Evolutionary conservation across 2,888 invertebrate genomes (phyloP).

Genomic region (Amitus sp.): DNA sequence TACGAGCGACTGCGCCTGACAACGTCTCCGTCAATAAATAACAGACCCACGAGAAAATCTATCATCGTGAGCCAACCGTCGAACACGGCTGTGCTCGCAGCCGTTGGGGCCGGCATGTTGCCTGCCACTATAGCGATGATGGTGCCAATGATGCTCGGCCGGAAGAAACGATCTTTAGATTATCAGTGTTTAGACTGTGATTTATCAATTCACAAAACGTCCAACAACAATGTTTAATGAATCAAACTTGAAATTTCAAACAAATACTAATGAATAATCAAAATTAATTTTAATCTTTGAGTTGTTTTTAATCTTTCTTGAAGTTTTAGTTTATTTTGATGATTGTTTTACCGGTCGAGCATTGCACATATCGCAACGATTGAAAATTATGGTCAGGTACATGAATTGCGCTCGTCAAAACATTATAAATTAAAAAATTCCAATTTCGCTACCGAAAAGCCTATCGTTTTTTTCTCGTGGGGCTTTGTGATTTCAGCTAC

Average conservation of each 20-base stretch:
- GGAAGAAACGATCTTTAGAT: slow-evolving; percentile 58
- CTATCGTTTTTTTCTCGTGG: too few relatives aligned
- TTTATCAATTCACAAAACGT: slow-evolving; percentile 2
- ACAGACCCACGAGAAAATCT: slow-evolving; percentile 49
- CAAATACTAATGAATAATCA: background rate
- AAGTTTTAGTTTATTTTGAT: too few relatives aligned
- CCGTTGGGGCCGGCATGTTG: slow-evolving; percentile 82
- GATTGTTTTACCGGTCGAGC: too few relatives aligned
- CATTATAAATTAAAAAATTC: too few relatives aligned
- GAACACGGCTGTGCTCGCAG: slow-evolving; percentile 75
- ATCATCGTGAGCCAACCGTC: slow-evolving; percentile 65
- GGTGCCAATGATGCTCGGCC: slow-evolving; percentile 80
- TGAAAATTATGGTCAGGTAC: too few relatives aligned
- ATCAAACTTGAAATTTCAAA: background rate
- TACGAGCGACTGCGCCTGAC: slow-evolving; percentile 53
- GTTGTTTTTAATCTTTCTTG: too few relatives aligned
- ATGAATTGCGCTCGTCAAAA: too few relatives aligned
- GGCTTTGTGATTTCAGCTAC: too few relatives aligned
- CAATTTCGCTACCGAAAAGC: too few relatives aligned
- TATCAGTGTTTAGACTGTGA: slow-evolving; percentile 35
- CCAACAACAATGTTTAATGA: slow-evolving; percentile 4
- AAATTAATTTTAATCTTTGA: background rate
- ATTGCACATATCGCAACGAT: too few relatives aligned
- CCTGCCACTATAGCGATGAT: slow-evolving; percentile 85
- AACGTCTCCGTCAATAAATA: slow-evolving; percentile 38